Evolutionary conservation across 2,113 vertebrate species (phyloP).

Genomic region (Nanorana parkeri): DNA sequence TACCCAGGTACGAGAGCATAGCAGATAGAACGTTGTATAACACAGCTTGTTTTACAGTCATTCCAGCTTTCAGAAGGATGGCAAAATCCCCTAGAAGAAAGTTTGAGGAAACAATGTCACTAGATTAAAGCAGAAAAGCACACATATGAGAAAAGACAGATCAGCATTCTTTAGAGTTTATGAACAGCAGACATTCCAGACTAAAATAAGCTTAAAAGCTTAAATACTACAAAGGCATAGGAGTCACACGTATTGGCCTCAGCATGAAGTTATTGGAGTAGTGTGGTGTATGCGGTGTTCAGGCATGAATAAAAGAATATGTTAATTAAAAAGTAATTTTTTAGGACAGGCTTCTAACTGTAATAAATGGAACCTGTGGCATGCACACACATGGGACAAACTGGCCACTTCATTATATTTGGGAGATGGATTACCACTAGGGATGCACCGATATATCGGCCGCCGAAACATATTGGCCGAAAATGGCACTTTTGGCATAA

Average conservation of each 20-base stretch:
- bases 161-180: constrained; percentile 9
- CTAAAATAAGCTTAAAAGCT: background rate
- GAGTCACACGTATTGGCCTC: background rate
- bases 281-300: background rate
- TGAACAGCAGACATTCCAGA: background rate
- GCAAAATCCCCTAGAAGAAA: constrained; percentile 88
- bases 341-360: no score
- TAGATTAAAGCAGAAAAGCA: background rate
- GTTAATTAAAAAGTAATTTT: no score
- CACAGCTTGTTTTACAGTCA: constrained; percentile 95
- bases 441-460: no score
- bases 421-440: no score
- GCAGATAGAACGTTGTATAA: constrained; percentile 94
- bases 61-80: constrained; percentile 92
- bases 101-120: background rate
- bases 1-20: constrained; percentile 90
- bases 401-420: no score
- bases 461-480: no score
- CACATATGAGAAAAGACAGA: background rate
- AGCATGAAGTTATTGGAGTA: background rate
- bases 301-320: no score
- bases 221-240: background rate
- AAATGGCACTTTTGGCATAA: no score
- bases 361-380: no score
- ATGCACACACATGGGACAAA: no score